Conservation (phyloP, 2,113 vertebrate genomes). For the Mesitornis unicolor region DNA sequence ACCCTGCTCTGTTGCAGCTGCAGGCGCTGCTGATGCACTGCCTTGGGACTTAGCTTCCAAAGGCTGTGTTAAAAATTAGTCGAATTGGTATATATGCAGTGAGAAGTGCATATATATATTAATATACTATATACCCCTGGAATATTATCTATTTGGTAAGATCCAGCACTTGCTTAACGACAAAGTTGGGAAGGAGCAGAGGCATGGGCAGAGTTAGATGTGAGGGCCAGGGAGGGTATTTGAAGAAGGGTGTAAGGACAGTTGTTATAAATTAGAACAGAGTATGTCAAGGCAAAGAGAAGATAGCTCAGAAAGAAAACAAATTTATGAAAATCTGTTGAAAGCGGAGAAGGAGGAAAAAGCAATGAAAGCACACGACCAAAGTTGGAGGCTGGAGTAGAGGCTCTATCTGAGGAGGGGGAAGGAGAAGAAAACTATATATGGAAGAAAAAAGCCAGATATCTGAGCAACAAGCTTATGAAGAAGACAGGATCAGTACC, state of each 20-base stretch:
- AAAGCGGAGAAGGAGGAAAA: not conserved
- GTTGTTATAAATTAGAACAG: not conserved
- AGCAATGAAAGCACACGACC: not conserved
- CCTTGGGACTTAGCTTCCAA: not conserved
- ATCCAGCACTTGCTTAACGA: not conserved
- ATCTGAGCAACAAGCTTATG: not conserved
- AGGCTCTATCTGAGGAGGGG: not conserved
- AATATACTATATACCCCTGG: not conserved
- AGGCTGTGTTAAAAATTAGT: not conserved
- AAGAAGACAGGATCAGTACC: not conserved
- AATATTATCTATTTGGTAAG: not conserved
- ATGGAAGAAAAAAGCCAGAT: not conserved
- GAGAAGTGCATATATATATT: not conserved
- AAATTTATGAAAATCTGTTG: not conserved
- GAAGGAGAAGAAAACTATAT: not conserved
- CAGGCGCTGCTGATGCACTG: not conserved
- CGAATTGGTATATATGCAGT: not conserved
- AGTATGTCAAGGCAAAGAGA: not conserved
- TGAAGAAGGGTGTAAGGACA: not conserved
- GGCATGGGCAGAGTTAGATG: not conserved
- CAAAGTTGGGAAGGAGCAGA: not conserved
- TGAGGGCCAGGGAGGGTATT: not conserved
- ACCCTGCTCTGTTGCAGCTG: not conserved
- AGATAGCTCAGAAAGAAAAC: not conserved
- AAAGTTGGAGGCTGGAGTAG: not conserved